A percentile compares a stretch with the other conserved stretches of the same genome.
phyloP scores from a whole-genome alignment of 1,140 invertebrate species.

The Chrysomallon squamiferum region DNA sequence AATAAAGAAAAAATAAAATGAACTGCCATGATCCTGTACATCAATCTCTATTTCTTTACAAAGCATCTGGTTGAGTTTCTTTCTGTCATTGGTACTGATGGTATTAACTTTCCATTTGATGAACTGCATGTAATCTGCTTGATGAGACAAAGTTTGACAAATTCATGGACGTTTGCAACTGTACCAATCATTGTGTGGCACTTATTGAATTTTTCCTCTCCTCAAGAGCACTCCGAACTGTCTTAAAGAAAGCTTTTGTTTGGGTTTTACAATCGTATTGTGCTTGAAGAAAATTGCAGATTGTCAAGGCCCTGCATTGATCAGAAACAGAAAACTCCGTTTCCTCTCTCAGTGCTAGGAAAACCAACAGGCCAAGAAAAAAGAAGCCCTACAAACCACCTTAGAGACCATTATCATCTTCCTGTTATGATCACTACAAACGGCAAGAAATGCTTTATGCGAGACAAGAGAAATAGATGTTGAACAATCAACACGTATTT shows the following conservation, averaged over 20 bases:
- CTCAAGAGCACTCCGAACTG: constrained; percentile 5
- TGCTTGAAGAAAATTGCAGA: constrained; percentile 10
- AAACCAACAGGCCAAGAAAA: constrained; percentile 11
- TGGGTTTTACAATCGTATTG: constrained; percentile 1
- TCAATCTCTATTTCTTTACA: neutral
- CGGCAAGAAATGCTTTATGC: neutral
- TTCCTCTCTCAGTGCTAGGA: neutral
- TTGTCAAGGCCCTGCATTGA: constrained; percentile 6
- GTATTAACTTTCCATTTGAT: constrained; percentile 3
- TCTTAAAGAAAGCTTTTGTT: constrained; percentile 12
- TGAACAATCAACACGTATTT: constrained; percentile 6
- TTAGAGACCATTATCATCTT: constrained; percentile 5
- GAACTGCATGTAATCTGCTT: neutral
- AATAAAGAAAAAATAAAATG: neutral
- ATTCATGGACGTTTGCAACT: constrained; percentile 13
- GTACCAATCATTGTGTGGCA: neutral
- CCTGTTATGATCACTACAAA: constrained; percentile 1
- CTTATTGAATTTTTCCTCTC: constrained; percentile 7
- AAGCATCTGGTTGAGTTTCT: neutral
- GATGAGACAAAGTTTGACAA: neutral
- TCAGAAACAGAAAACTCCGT: constrained; percentile 12
- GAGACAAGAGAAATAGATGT: constrained; percentile 11
- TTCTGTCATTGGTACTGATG: neutral
- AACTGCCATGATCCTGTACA: neutral
- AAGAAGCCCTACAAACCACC: constrained; percentile 1